Base-by-base conservation (phyloP, 2,888 invertebrate genomes). In the Andrena marginata region DNA sequence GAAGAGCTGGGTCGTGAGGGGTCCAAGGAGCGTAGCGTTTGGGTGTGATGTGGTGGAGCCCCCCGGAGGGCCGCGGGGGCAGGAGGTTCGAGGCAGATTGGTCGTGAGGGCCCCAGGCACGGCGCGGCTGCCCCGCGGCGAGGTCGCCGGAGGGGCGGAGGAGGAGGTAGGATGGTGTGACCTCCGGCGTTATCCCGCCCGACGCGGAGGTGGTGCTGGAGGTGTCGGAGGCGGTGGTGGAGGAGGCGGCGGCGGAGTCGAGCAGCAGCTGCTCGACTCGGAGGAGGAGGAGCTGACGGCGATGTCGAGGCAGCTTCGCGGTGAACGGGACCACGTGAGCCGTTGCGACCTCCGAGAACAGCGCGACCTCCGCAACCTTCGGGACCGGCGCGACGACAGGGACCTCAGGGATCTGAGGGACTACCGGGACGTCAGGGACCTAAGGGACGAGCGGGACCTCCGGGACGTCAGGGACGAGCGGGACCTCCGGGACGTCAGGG, bases 81-180 rank as follows among this genome's bases (percentile, higher is more conserved):
- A 89, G 91, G 90, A 89, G 89, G 89, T 89, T 86, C 90, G 86
- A 81, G 87, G 86, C 85, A 89, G 91, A 88, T 89, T 91, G 86
- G 90, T 92, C 90, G 92, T 94, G 94, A 94, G 92, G 91, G 91
- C 92, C 79, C 91, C 93, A 89, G 92, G 91, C 87, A 90, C 90
- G 85, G 88, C 87, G 85, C 91, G 92, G 80, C 86, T 88, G 91
- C 89, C 91, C 89, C 92, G 92, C 85, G 91, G 95, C 95, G 95
- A 95, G 95, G 95, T 95, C 95, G 95, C 95, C 90, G 91, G 91
- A 77, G 92, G 91, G 90, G 90, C 91, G 85, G 91, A 89, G 88
- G 93, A 92, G 86, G 93, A 92, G 84, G 90, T 90, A 92, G 91
- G 90, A 92, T 93, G 93, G 94, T 92, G 92, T 93, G 94, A 93